Base-by-base conservation (phyloP, 1,140 invertebrate genomes). In the Pogonomyrmex barbatus region DNA sequence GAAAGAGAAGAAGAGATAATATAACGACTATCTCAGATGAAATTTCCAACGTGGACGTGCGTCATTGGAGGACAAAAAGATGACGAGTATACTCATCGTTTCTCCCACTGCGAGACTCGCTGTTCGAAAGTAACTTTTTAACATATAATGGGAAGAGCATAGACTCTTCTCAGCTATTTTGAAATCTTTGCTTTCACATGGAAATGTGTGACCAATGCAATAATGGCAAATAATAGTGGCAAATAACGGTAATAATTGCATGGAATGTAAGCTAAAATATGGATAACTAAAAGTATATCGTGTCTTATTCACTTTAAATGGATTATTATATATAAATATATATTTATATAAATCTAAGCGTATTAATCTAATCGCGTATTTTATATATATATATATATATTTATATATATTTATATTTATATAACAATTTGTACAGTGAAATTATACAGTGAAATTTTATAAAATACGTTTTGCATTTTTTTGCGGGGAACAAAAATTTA, bases 1-100 rank as follows among this genome's bases (percentile, higher is more conserved):
- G 10, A 2, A n/a, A 71, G 62, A 65, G 33, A 50, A 50, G 68
- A 12, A 71, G 47, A 77, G 24, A 78, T n/a, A 47, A 39, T 24
- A 39, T 12, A n/a, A n/a, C n/a, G 52, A 36, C 30, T 9, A 77
- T n/a, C 58, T 63, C 10, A 8, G 10, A 65, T 54, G 45, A 62
- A 62, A 50, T 75, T 54, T 78, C 58, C 71, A 85, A 85, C 73
- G 73, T 85, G 82, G 82, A 77, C 73, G 60, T 45, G 24, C 14
- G 45, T 75, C 17, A 78, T 85, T 78, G 73, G 73, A 65, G 47
- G 60, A 85, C 30, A 56, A 9, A 24, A 67, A 45, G 70, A 78
- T 85, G 82, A 85, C 54, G 65, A 39, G 45, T 45, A 30, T 73
- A 73, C 54, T 24, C 24, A 24, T 24, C 67, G n/a, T 58, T 68